Conservation (phyloP, 1,140 invertebrate genomes). For the Coenobita brevimanus region DNA sequence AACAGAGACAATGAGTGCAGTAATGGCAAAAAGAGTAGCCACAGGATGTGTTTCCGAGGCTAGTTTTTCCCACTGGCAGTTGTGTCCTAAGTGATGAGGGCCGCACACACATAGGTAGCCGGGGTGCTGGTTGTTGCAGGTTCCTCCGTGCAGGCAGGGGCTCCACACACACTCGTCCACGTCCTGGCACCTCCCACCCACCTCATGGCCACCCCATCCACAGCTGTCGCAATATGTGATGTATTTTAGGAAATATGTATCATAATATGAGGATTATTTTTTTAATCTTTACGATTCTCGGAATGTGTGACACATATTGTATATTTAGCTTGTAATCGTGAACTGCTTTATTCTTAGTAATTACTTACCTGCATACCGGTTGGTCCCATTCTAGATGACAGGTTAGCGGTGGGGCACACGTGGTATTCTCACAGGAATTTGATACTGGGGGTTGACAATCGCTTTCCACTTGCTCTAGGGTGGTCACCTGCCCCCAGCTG, state of each 20-base stretch:
- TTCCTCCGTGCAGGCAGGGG: slow-evolving; percentile 38
- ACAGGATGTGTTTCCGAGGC: slow-evolving; percentile 15
- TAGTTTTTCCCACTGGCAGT: slow-evolving; percentile 28
- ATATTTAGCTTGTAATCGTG: not conserved
- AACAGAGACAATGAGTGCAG: slow-evolving; percentile 32
- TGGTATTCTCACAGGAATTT: slow-evolving; percentile 16
- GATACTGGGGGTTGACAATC: not conserved
- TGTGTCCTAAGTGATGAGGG: slow-evolving; percentile 15
- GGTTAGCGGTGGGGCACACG: slow-evolving; percentile 6
- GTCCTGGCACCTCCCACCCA: slow-evolving; percentile 25
- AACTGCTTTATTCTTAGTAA: not conserved
- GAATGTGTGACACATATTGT: not conserved
- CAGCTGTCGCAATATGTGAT: slow-evolving; percentile 19
- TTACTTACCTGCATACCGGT: slow-evolving; percentile 3
- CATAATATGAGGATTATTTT: no score
- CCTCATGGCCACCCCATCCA: slow-evolving; percentile 8
- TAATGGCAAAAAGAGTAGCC: slow-evolving; percentile 10
- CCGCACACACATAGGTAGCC: slow-evolving; percentile 36
- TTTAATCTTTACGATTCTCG: not conserved
- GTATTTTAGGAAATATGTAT: not conserved
- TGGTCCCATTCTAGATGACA: slow-evolving; percentile 1
- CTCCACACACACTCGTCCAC: slow-evolving; percentile 40
- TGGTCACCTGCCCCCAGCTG: not conserved
- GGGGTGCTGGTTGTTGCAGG: slow-evolving; percentile 31
- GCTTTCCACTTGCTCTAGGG: not conserved